Percentiles rank a stretch among this genome's conserved stretches.
phyloP scores from a whole-genome alignment of 2,888 invertebrate species.

The Leptinotarsa juncta region DNA sequence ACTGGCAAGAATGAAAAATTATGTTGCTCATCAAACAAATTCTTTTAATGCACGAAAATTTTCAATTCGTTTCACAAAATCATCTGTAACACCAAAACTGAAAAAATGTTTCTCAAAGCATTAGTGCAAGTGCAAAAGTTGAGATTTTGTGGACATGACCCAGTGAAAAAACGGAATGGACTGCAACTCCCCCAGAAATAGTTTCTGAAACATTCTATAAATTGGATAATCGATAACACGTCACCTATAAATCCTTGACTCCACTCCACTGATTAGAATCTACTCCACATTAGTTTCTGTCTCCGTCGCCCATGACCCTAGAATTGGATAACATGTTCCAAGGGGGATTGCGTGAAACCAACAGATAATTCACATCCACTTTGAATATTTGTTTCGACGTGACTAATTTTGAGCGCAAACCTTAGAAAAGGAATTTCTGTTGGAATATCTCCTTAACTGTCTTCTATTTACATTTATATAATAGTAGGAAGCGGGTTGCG shows the following conservation, averaged over 20 bases:
- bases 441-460: not conserved
- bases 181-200: not conserved
- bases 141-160: too few species aligned
- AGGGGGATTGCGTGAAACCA: not conserved
- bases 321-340: not conserved
- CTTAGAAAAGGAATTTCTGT: not conserved
- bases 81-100: too few species aligned
- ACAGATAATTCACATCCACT: not conserved
- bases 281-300: not conserved
- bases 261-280: not conserved
- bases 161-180: too few species aligned
- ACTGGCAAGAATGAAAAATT: too few species aligned
- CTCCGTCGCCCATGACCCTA: conserved; percentile 1
- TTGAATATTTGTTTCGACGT: not conserved
- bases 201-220: not conserved
- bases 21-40: too few species aligned
- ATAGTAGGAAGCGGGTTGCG: not conserved
- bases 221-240: not conserved
- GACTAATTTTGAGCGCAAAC: not conserved
- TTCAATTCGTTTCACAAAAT: too few species aligned
- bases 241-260: not conserved
- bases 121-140: too few species aligned
- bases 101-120: too few species aligned
- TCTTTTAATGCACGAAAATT: too few species aligned
- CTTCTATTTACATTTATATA: conserved; percentile 8